A percentile compares a stretch with the other conserved stretches of the same genome.
phyloP scores from a whole-genome alignment of 2,888 invertebrate species.

The Sphaerophoria taeniata region DNA sequence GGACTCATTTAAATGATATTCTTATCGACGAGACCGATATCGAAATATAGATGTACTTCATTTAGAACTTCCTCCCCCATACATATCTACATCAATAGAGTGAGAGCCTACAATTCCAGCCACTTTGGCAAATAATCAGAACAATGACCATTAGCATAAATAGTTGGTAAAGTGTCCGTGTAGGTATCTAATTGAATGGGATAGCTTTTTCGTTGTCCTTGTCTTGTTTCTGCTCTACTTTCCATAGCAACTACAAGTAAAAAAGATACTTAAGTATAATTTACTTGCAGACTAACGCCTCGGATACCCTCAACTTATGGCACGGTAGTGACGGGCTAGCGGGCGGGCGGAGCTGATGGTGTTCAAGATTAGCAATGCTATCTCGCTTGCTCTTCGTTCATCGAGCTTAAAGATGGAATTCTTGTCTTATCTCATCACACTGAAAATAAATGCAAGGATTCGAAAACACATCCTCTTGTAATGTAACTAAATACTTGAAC shows the following conservation, averaged over 20 bases:
- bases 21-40: neutral
- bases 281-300: slow-evolving; percentile 43
- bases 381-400: neutral
- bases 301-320: neutral
- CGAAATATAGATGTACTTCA: slow-evolving; percentile 30
- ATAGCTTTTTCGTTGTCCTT: slow-evolving; percentile 19
- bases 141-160: slow-evolving; percentile 73
- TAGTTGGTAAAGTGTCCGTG: slow-evolving; percentile 62
- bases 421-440: slow-evolving; percentile 54
- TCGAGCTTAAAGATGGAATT: neutral
- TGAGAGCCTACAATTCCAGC: slow-evolving; percentile 25
- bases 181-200: slow-evolving; percentile 69
- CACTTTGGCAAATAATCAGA: slow-evolving; percentile 72
- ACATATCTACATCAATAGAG: neutral
- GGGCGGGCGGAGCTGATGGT: neutral
- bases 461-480: slow-evolving; percentile 51
- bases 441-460: slow-evolving; percentile 52
- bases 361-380: slow-evolving; percentile 46
- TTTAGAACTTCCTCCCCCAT: slow-evolving; percentile 30
- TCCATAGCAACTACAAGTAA: neutral
- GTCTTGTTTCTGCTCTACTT: neutral
- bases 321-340: no score
- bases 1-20: slow-evolving; percentile 14
- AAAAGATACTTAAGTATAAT: slow-evolving; percentile 58
- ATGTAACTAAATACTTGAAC: slow-evolving; percentile 50